Percentiles rank a stretch among this genome's conserved stretches.
Conservation (phyloP, 1,140 invertebrate genomes). For the Apocrypta bakeri region DNA sequence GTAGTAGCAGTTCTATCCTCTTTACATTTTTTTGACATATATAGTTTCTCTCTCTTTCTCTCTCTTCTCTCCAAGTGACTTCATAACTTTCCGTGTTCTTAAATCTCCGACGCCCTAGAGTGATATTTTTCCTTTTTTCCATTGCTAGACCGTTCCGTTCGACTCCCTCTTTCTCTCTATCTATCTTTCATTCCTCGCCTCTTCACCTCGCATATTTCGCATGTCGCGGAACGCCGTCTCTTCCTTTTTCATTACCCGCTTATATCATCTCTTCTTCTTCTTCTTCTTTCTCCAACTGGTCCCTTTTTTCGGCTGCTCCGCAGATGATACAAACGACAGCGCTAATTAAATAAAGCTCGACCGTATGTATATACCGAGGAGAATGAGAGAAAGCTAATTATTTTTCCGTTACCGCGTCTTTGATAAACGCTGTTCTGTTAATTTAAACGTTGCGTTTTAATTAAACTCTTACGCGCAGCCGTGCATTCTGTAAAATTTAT, state of each 20-base stretch:
- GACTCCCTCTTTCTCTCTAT: neutral
- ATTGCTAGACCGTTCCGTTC: neutral
- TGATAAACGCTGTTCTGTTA: conserved; percentile 5
- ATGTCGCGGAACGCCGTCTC: too few species aligned
- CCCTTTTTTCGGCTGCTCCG: neutral
- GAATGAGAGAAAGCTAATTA: conserved; percentile 21
- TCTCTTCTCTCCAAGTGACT: neutral
- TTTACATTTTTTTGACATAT: neutral
- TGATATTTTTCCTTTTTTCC: conserved; percentile 2
- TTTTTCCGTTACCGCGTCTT: conserved; percentile 1
- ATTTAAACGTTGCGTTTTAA: conserved; percentile 14
- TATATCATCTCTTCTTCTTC: neutral
- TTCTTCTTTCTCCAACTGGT: neutral
- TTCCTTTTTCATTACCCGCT: neutral
- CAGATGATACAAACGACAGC: neutral
- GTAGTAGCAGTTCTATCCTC: neutral
- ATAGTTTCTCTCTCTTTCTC: neutral
- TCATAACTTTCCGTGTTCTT: conserved; percentile 8
- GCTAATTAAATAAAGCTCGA: conserved; percentile 5
- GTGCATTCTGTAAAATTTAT: neutral
- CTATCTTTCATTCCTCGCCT: too few species aligned
- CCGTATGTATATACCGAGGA: neutral
- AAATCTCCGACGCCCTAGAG: neutral
- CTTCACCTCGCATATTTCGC: neutral
- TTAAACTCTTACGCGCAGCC: neutral